Evolutionary conservation across 2,113 vertebrate species (phyloP).

Genomic region (Cheilinus undulatus): DNA sequence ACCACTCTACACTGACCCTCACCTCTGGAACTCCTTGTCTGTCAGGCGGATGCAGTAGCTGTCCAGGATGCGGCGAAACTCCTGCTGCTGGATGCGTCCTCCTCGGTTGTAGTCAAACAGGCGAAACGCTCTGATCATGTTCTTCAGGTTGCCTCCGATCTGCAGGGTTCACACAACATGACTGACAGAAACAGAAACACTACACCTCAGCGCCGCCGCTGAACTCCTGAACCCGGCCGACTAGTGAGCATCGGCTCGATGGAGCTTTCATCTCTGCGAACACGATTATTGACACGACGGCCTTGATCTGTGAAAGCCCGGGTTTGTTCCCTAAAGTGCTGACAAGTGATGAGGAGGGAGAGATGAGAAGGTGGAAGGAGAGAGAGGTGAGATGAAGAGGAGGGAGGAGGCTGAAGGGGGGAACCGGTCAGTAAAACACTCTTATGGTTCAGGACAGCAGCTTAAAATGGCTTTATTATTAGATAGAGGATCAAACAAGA

Average conservation of each 20-base stretch:
- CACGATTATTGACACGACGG: constrained; percentile 32
- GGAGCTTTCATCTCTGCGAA: constrained; percentile 52
- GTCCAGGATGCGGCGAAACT: constrained; percentile 69
- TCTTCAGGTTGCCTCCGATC: constrained; percentile 80
- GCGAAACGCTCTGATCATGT: constrained; percentile 69
- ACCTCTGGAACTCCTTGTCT: constrained; percentile 75
- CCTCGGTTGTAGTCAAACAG: constrained; percentile 72
- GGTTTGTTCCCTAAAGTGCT: constrained; percentile 27
- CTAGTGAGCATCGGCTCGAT: constrained; percentile 2
- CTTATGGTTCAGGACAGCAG: neutral
- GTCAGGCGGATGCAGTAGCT: constrained; percentile 74
- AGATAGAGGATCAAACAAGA: neutral
- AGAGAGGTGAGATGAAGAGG: constrained; percentile 6
- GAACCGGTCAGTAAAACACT: constrained; percentile 7
- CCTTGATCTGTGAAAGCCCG: constrained; percentile 42
- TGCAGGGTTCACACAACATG: constrained; percentile 39
- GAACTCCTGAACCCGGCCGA: constrained; percentile 48
- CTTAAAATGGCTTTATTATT: neutral
- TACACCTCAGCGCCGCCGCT: constrained; percentile 6
- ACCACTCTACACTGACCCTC: neutral
- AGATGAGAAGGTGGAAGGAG: constrained; percentile 9
- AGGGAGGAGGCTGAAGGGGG: neutral
- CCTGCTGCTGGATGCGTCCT: constrained; percentile 58
- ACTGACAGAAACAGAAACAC: constrained; percentile 36
- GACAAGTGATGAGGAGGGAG: constrained; percentile 27